Evolutionary conservation across 2,113 vertebrate species (phyloP), one percentile per base, ranked within the genome.

Genomic region (Ceuthmochares aereus): DNA sequence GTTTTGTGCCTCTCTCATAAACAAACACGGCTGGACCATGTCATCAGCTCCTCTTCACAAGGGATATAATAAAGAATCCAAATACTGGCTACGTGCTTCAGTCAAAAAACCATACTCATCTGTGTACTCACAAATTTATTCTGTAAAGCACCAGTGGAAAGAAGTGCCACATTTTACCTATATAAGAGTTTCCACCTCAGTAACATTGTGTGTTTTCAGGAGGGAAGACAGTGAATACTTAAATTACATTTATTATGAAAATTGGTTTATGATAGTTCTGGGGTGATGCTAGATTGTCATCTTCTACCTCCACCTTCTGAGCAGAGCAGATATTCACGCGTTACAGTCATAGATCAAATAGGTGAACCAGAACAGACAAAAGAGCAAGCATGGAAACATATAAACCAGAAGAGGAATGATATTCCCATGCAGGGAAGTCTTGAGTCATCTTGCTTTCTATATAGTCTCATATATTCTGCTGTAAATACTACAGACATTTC

Each of bases 81-180:
- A 47, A 79, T 30, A 36, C 14, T 8, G 18, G 32, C 25, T n/a
- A 63, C 36, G 15, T 4, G 32, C 26, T 55, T 7, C 34, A 82
- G 72, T 45, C 63, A 80, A 75, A 88, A 80, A 63, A 20, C 45
- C 29, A 14, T 5, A 8, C 32, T 63, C 14, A 29, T 40, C 60
- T n/a, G 42, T 4, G 23, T 9, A 30, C 12, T 29, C 37, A 29
- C 6, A 32, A 40, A 64, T 78, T 43, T 12, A 6, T 45, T 72
- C 45, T 0, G 0, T 23, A 70, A 40, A 87, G 34, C 49, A 51
- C 14, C 2, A 2, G 16, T 45, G 20, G 42, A 8, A 84, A 66
- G 27, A 16, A 23, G 34, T 56, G 82, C 10, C n/a, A 7, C 13
- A 6, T 67, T 67, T 83, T 37, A 63, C n/a, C 23, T 13, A 4